phyloP scores from a whole-genome alignment of 2,113 vertebrate species.

The Semicossyphus pulcher region DNA sequence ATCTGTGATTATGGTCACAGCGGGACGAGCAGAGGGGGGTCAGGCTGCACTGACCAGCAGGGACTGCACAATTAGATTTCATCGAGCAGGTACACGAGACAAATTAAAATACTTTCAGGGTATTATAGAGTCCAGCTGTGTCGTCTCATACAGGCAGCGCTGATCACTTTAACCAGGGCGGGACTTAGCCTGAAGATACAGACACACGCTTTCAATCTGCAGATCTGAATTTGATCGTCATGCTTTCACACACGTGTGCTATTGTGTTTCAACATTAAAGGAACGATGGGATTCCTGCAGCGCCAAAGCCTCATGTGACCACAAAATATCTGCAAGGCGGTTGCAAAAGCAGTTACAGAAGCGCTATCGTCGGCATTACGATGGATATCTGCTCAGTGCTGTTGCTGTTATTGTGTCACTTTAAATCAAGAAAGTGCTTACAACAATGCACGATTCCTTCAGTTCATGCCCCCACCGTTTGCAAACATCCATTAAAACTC shows the following conservation, averaged over 20 bases:
- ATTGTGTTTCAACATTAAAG: neutral
- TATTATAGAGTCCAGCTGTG: neutral
- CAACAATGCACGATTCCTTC: no score
- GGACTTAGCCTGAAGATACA: neutral
- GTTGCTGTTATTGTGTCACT: no score
- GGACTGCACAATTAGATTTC: no score
- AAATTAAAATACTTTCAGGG: neutral
- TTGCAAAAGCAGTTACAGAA: no score
- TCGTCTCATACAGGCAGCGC: neutral
- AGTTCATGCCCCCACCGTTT: no score
- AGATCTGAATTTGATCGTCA: neutral
- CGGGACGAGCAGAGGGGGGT: neutral
- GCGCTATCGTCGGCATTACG: no score
- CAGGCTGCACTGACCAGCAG: no score
- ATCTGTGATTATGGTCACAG: constrained; percentile 29
- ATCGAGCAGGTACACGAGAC: neutral
- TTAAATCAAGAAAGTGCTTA: no score
- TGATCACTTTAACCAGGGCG: neutral
- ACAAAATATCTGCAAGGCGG: no score
- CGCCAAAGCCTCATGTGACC: neutral
- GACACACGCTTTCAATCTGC: neutral
- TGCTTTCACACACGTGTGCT: neutral
- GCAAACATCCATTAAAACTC: no score
- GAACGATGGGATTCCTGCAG: neutral
- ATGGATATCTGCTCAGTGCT: no score